These are phyloP conservation scores for Mirza zaza DNA, from an alignment of 2,113 vertebrate species.

Conservation along the genomic window DNA sequence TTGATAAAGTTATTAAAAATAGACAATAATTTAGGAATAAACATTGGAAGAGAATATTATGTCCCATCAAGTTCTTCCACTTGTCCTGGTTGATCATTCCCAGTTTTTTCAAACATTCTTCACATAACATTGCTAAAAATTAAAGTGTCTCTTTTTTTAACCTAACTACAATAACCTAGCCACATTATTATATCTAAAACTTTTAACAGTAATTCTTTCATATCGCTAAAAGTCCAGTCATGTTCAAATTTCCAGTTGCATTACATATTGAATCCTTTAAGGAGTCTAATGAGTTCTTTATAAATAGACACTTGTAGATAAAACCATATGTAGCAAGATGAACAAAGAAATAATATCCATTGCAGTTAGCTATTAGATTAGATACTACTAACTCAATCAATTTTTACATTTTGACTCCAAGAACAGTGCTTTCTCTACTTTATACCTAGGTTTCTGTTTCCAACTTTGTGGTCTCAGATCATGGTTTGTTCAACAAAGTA, in stretches of 20 bases:
- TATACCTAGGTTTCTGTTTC: too few relatives aligned
- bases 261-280: not conserved
- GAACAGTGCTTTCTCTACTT: too few relatives aligned
- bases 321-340: conserved; percentile 11
- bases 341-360: conserved; percentile 31
- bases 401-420: not conserved
- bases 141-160: not conserved
- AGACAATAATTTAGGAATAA: not conserved
- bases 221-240: not conserved
- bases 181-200: not conserved
- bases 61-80: not conserved
- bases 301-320: conserved; percentile 15
- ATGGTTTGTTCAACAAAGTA: not conserved
- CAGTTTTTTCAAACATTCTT: not conserved
- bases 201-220: not conserved
- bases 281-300: conserved; percentile 20
- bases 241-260: not conserved
- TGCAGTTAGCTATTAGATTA: not conserved
- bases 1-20: not conserved
- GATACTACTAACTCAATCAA: conserved; percentile 56
- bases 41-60: not conserved
- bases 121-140: not conserved
- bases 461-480: too few relatives aligned
- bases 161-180: not conserved
- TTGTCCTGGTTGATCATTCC: not conserved